phyloP scores from a whole-genome alignment of 2,888 invertebrate species.

The Patella pellucida region DNA sequence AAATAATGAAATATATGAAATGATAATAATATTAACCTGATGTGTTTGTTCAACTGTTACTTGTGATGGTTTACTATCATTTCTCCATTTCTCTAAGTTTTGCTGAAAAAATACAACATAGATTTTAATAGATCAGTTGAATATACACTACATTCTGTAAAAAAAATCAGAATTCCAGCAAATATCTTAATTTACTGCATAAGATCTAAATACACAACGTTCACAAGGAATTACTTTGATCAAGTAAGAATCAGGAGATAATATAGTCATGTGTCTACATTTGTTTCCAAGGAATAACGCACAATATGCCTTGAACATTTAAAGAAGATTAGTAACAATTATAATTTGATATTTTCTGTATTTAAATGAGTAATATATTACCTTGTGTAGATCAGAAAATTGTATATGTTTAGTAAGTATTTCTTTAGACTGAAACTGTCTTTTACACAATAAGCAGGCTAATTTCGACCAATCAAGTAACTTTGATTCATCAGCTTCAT shows the following conservation, averaged over 20 bases:
- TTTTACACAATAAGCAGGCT: conserved; percentile 93
- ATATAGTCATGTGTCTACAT: background rate
- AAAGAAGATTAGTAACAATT: background rate
- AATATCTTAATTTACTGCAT: background rate
- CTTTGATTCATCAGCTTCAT: conserved; percentile 70
- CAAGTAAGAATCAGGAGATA: background rate
- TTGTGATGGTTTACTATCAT: conserved; percentile 7
- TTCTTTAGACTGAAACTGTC: conserved; percentile 92
- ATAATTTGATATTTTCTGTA: too few relatives aligned
- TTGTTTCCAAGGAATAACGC: background rate
- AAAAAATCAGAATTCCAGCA: conserved; percentile 16
- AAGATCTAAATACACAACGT: background rate
- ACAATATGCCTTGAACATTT: background rate
- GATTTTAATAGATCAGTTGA: too few relatives aligned
- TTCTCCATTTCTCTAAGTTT: conserved; percentile 50
- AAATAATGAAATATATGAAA: too few relatives aligned
- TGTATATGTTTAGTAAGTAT: conserved; percentile 91
- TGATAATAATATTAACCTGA: conserved; percentile 22
- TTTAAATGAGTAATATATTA: conserved; percentile 20
- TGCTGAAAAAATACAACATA: conserved; percentile 43
- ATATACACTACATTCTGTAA: background rate
- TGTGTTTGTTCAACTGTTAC: conserved; percentile 32
- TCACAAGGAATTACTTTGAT: background rate
- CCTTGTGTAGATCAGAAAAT: conserved; percentile 92
- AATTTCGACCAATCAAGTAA: conserved; percentile 86